Evolutionary conservation across 2,113 vertebrate genomes (phyloP).

Genomic region (Oryctolagus cuniculus): DNA sequence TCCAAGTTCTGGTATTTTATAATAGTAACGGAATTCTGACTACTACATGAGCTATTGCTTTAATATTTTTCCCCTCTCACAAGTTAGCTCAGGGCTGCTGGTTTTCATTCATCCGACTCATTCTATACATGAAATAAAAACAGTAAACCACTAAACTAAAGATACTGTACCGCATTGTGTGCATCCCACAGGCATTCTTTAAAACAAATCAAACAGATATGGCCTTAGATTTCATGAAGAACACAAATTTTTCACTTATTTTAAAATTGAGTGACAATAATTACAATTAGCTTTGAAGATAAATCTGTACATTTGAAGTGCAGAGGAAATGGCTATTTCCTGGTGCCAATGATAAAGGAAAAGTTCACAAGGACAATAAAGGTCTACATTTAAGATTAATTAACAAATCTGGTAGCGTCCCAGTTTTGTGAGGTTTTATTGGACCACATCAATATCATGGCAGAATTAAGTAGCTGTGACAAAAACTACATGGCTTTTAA

Average conservation of each 20-base stretch:
- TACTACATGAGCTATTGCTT: neutral
- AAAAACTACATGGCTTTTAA: neutral
- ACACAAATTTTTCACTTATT: neutral
- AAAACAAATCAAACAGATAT: neutral
- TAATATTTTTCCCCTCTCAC: neutral
- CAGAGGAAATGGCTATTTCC: slow-evolving; percentile 43
- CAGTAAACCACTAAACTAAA: neutral
- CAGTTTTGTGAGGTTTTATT: slow-evolving; percentile 19
- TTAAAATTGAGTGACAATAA: neutral
- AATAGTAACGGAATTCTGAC: too few species aligned
- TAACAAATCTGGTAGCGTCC: neutral
- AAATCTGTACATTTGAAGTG: neutral
- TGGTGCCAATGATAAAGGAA: slow-evolving; percentile 14
- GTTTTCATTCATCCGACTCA: neutral
- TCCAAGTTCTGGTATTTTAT: too few species aligned
- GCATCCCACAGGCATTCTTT: neutral
- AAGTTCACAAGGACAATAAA: neutral
- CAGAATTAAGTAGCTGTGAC: neutral
- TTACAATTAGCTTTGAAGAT: slow-evolving; percentile 5
- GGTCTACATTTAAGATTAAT: neutral
- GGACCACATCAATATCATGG: neutral
- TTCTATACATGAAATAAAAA: slow-evolving; percentile 20
- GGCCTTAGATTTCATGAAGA: neutral
- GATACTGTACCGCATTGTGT: neutral
- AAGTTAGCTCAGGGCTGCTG: neutral